Evolutionary conservation across 1,140 invertebrate species (phyloP).

Genomic region (Heliconius eleuchia): DNA sequence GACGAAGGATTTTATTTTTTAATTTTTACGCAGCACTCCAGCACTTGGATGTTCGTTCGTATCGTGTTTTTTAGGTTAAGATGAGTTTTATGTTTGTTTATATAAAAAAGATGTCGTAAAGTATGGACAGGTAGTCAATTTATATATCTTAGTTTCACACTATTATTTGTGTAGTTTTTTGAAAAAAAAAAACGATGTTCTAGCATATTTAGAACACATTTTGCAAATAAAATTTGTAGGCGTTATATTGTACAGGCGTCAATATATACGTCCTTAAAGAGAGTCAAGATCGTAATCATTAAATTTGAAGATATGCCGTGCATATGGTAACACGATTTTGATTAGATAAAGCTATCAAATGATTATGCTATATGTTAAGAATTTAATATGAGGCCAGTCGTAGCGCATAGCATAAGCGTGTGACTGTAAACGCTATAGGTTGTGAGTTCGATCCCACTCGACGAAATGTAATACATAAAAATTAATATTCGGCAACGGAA

Average conservation of each 20-base stretch:
- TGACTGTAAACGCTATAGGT: no score
- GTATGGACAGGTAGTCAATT: background rate
- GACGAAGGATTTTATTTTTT: constrained; percentile 18
- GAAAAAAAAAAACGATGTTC: no score
- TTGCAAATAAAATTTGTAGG: no score
- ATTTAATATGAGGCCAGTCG: no score
- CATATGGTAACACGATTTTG: background rate
- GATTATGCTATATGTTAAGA: background rate
- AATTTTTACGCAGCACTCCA: constrained; percentile 30
- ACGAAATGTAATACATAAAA: no score
- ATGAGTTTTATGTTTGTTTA: background rate
- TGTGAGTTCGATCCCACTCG: no score
- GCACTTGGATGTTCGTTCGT: constrained; percentile 20
- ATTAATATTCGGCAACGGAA: no score
- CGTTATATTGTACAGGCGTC: background rate
- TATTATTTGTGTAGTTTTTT: no score
- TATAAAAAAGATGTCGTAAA: background rate
- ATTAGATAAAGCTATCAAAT: background rate
- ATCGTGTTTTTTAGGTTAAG: constrained; percentile 28
- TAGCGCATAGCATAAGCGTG: no score
- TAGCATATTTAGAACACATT: no score
- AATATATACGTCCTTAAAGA: background rate
- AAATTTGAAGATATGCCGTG: background rate
- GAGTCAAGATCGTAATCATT: constrained; percentile 3
- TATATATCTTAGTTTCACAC: background rate